phyloP scores from a whole-genome alignment of 1,140 invertebrate genomes.

The Matsumurasca onukii region DNA sequence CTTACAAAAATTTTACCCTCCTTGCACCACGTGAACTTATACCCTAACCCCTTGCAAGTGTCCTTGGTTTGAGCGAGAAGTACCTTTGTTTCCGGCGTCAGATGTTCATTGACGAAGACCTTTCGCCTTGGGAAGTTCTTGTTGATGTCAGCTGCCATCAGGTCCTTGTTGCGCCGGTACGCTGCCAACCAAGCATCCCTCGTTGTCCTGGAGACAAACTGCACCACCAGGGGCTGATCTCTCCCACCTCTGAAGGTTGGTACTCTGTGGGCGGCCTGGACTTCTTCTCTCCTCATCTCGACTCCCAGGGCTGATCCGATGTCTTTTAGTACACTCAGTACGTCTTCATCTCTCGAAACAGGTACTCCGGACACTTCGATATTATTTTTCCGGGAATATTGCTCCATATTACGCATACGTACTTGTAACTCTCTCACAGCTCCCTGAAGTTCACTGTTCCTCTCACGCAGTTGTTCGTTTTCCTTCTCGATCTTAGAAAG shows the following conservation, averaged over 20 bases:
- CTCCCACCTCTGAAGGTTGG: neutral
- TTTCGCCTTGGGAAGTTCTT: neutral
- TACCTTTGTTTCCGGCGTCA: neutral
- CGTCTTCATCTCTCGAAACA: neutral
- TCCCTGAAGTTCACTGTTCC: neutral
- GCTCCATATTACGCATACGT: neutral
- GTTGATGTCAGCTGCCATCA: neutral
- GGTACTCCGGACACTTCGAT: neutral
- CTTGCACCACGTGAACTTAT: neutral
- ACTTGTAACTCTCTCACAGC: neutral
- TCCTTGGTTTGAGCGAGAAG: neutral
- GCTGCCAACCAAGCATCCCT: neutral
- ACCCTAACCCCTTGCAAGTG: neutral
- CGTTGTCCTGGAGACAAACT: neutral
- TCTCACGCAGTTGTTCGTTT: neutral
- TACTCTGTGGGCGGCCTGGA: neutral
- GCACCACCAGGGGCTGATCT: neutral
- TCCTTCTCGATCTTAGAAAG: neutral
- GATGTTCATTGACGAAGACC: neutral
- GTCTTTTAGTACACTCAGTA: neutral
- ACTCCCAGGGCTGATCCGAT: neutral
- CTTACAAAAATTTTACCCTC: neutral
- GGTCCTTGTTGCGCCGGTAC: neutral
- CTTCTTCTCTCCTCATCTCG: neutral
- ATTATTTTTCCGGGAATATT: neutral